Evolutionary conservation across 2,113 vertebrate species (phyloP), one percentile per base, ranked within the genome.

Genomic region (Anarhynchus alexandrinus): DNA sequence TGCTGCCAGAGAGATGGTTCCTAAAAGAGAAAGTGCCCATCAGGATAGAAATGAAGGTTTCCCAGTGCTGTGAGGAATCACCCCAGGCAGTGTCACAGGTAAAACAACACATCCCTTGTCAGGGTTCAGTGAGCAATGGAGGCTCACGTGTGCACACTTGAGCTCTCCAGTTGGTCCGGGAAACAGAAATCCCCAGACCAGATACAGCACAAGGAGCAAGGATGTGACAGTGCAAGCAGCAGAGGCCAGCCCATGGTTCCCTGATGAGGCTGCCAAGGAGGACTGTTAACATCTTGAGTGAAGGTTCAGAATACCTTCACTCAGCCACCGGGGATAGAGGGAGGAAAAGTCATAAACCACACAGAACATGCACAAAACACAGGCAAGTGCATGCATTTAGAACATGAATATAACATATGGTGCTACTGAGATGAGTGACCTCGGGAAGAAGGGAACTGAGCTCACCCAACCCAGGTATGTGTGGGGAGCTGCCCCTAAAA

Each of bases 401-500:
- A 82, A 82, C 7, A 0, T 5, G 6, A n/a, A 57, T 12, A 15
- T 3, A 81, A 32, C 0, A 0, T 10, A 23, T 4, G 15, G 22
- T 72, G 30, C 30, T 58, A 10, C 54, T 30, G 78, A 71, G 23
- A 13, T 10, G 27, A 42, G 19, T 2, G 38, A 71, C 59, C 64
- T 65, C 2, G 0, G 45, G 57, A 91, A 74, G 72, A 69, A 64
- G 20, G 34, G 43, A 71, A 55, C 12, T 29, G 58, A 78, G 55
- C 38, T 82, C 42, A 45, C 45, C n/a, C 36, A 71, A 14, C 8
- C 11, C 1, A 1, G 54, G 12, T 15, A 78, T n/a, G 51, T 54
- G 13, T 5, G 4, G 10, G 21, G 10, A 65, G 45, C 2, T 49
- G 38, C 57, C 65, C 27, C 21, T 19, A 40, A 71, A 70, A 82